phyloP scores from a whole-genome alignment of 2,888 invertebrate species.

The Ptilodon capucinus region DNA sequence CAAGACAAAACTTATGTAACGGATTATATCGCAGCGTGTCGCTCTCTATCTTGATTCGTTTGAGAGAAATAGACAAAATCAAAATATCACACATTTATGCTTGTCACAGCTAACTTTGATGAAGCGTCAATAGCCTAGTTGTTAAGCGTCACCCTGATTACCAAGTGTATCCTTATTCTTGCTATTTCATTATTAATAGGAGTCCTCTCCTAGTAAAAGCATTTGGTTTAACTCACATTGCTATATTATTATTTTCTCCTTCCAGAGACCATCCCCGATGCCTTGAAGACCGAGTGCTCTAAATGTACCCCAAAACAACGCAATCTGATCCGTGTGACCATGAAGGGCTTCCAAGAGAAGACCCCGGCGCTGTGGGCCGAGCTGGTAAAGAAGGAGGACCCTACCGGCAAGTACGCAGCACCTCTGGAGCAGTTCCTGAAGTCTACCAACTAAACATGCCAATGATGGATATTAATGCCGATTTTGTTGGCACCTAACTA shows the following conservation, averaged over 20 bases:
- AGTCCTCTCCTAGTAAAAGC: too few species aligned
- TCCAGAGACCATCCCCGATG: constrained; percentile 65
- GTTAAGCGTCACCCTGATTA: too few species aligned
- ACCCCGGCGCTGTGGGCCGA: constrained; percentile 85
- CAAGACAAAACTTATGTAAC: too few species aligned
- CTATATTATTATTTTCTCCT: constrained; percentile 5
- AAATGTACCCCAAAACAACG: constrained; percentile 86
- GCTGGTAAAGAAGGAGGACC: constrained; percentile 86
- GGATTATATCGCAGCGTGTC: too few species aligned
- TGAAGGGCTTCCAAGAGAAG: constrained; percentile 84
- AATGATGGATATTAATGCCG: neutral
- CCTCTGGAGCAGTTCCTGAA: constrained; percentile 78
- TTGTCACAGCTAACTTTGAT: too few species aligned
- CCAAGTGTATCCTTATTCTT: too few species aligned
- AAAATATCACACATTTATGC: too few species aligned
- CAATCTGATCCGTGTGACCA: constrained; percentile 80
- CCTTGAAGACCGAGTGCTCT: constrained; percentile 73
- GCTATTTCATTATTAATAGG: too few species aligned
- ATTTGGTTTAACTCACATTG: too few species aligned
- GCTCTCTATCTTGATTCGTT: too few species aligned
- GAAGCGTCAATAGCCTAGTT: too few species aligned
- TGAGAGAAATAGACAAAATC: too few species aligned
- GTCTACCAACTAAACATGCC: constrained; percentile 40
- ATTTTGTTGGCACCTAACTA: neutral
- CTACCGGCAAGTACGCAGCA: constrained; percentile 82